These are phyloP conservation scores for Dynastes tityus DNA, from an alignment of 2,888 invertebrate species.

Conservation along the genomic window DNA sequence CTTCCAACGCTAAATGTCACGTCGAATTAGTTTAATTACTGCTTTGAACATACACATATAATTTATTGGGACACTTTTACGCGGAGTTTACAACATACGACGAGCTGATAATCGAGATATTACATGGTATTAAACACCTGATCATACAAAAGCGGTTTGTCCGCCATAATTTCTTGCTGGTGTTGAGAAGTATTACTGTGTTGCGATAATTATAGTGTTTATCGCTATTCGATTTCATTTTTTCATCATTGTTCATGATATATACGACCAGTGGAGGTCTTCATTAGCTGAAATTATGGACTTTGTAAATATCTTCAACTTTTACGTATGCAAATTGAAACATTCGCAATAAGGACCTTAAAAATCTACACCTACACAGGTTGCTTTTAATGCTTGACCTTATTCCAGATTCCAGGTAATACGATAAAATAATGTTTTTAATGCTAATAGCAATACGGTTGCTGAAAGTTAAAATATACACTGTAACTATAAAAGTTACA, in stretches of 20 bases:
- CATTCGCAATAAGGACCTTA: not conserved
- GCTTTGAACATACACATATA: slow-evolving; percentile 17
- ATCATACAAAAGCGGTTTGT: slow-evolving; percentile 13
- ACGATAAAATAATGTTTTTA: not conserved
- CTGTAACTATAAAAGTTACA: too few relatives aligned
- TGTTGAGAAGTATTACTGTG: not conserved
- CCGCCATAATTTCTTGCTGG: slow-evolving; percentile 19
- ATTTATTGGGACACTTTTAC: slow-evolving; percentile 9
- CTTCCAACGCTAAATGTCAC: slow-evolving; percentile 16
- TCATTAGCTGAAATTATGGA: slow-evolving; percentile 32
- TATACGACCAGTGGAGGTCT: not conserved
- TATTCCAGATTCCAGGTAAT: not conserved
- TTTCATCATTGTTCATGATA: not conserved
- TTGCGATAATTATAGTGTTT: slow-evolving; percentile 35
- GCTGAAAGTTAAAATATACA: too few relatives aligned
- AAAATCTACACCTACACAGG: not conserved
- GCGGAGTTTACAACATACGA: slow-evolving; percentile 1
- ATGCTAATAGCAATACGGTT: not conserved
- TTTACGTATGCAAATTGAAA: not conserved
- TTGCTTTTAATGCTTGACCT: not conserved
- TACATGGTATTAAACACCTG: slow-evolving; percentile 32
- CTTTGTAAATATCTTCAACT: not conserved
- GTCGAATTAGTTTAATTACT: slow-evolving; percentile 33
- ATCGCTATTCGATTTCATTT: slow-evolving; percentile 24
- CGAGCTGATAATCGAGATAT: slow-evolving; percentile 11